Conservation (phyloP, 2,113 vertebrate genomes). For the Saccopteryx bilineata region DNA sequence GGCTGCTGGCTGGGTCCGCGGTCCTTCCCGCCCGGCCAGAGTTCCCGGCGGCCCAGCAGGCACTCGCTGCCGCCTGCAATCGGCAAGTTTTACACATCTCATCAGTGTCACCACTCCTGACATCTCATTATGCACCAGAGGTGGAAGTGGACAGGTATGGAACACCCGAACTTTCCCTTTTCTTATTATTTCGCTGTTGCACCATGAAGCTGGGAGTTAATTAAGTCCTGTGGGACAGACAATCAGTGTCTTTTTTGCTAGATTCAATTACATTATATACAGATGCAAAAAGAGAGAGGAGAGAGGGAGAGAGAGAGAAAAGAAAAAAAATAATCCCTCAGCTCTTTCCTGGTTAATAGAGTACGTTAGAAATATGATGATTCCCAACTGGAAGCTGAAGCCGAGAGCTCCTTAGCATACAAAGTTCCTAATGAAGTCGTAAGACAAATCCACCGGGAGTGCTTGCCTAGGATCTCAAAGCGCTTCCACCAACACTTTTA, state of each 20-base stretch:
- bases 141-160: constrained; percentile 88
- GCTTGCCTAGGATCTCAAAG: constrained; percentile 62
- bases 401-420: constrained; percentile 70
- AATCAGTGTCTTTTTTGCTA: constrained; percentile 83
- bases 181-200: constrained; percentile 83
- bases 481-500: constrained; percentile 53
- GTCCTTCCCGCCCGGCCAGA: constrained; percentile 69
- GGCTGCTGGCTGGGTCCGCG: constrained; percentile 69
- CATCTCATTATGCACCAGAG: constrained; percentile 87
- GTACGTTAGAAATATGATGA: constrained; percentile 83
- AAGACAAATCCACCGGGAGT: constrained; percentile 40
- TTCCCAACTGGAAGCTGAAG: constrained; percentile 79
- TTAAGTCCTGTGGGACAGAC: constrained; percentile 91
- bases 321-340: constrained; percentile 70
- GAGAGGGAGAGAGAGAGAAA: background rate
- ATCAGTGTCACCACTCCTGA: constrained; percentile 86
- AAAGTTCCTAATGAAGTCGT: constrained; percentile 81
- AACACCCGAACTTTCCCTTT: constrained; percentile 82
- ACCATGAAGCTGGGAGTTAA: constrained; percentile 87
- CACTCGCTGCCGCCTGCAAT: constrained; percentile 63
- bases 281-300: constrained; percentile 67
- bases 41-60: constrained; percentile 75
- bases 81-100: constrained; percentile 79
- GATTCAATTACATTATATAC: constrained; percentile 87
- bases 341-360: constrained; percentile 83